Conservation (phyloP, 2,113 vertebrate species). For the Stomatorhinus ivindoensis region DNA sequence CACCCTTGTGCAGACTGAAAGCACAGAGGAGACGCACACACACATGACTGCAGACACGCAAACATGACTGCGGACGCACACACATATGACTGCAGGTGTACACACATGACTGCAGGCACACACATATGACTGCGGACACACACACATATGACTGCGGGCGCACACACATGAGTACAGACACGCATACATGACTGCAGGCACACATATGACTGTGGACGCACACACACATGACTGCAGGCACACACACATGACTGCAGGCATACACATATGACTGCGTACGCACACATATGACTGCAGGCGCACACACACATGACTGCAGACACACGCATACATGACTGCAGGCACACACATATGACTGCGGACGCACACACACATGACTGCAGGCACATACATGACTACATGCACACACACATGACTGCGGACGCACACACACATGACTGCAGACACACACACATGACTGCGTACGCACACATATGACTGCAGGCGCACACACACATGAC, state of each 20-base stretch:
- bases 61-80: background rate
- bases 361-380: background rate
- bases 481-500: no score
- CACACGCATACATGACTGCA: background rate
- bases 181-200: background rate
- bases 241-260: background rate
- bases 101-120: background rate
- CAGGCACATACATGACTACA: background rate
- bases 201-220: background rate
- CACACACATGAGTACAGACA: background rate
- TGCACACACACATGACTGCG: background rate
- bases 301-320: background rate
- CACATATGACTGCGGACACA: background rate
- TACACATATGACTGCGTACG: no score
- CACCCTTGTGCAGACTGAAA: background rate
- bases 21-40: background rate
- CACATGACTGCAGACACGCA: background rate
- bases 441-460: no score
- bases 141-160: background rate
- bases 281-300: background rate
- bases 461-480: background rate
- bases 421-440: background rate
- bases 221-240: background rate
- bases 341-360: background rate
- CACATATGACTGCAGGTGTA: background rate